Conservation (phyloP, 2,888 invertebrate genomes). For the Steinernema scapterisci region DNA sequence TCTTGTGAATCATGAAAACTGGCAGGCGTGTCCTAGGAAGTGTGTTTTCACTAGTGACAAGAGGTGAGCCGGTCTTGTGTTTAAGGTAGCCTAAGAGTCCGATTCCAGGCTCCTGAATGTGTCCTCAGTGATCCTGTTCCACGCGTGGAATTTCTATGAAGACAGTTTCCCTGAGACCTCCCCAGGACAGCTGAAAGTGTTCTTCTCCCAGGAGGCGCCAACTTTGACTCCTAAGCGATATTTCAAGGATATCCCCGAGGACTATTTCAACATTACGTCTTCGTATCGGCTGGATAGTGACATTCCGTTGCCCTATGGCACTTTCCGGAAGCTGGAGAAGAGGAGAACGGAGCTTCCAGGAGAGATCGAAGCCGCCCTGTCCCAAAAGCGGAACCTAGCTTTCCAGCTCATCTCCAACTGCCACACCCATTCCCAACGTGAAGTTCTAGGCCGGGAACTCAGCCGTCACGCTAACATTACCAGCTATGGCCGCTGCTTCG, state of each 20-base stretch:
- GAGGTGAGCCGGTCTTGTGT: not conserved
- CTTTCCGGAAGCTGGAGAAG: conserved; percentile 6
- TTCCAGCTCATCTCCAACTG: conserved; percentile 38
- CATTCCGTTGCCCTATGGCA: conserved; percentile 33
- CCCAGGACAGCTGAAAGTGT: conserved; percentile 36
- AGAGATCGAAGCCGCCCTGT: not conserved
- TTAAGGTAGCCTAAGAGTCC: not conserved
- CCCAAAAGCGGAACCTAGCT: not conserved
- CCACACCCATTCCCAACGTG: conserved; percentile 19
- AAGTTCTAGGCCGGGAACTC: not conserved
- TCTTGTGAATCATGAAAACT: not conserved
- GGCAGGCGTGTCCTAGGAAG: not conserved
- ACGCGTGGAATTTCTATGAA: conserved; percentile 25
- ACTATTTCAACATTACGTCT: conserved; percentile 38
- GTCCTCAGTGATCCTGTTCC: conserved; percentile 33
- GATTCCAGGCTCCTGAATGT: conserved; percentile 25
- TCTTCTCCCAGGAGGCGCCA: conserved; percentile 36
- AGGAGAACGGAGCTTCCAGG: not conserved
- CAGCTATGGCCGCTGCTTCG: not conserved
- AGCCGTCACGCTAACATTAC: not conserved
- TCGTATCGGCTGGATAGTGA: conserved; percentile 39
- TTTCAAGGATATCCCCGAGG: not conserved
- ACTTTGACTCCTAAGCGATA: not conserved
- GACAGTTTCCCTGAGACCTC: not conserved
- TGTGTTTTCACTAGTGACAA: conserved; percentile 23